Conservation (phyloP, 2,113 vertebrate species). For the Bungarus multicinctus region DNA sequence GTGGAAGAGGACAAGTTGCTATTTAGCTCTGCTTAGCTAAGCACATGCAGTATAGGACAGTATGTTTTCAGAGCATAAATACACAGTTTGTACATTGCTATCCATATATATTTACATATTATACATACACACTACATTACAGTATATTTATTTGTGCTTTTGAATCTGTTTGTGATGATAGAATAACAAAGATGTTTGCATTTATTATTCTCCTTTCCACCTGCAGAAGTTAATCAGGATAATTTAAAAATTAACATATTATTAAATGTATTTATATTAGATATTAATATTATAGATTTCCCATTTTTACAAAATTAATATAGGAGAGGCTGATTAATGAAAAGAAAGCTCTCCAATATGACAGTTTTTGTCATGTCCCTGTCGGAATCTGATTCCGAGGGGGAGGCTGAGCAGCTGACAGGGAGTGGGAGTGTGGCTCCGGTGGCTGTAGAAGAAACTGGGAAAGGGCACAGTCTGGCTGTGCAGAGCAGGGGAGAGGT, state of each 20-base stretch:
- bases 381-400: too few relatives aligned
- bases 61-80: conserved; percentile 78
- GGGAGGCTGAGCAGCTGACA: too few relatives aligned
- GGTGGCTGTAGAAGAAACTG: too few relatives aligned
- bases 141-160: conserved; percentile 77
- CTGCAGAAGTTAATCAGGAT: conserved; percentile 66
- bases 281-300: conserved; percentile 64
- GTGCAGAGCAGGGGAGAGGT: too few relatives aligned
- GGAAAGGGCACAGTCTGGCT: too few relatives aligned
- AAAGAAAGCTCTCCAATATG: conserved; percentile 14
- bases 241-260: conserved; percentile 66
- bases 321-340: conserved; percentile 60
- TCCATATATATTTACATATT: conserved; percentile 72
- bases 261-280: conserved; percentile 68
- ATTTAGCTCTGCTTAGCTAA: conserved; percentile 78
- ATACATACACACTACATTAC: conserved; percentile 73
- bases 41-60: conserved; percentile 77
- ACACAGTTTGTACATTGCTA: conserved; percentile 67
- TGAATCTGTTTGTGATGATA: conserved; percentile 73
- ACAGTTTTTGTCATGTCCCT: not conserved
- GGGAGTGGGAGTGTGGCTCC: too few relatives aligned
- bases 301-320: conserved; percentile 40
- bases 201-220: conserved; percentile 71
- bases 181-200: conserved; percentile 65
- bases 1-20: conserved; percentile 74